Conservation (phyloP, 2,113 vertebrate species). For the Gracilinanus agilis region DNA sequence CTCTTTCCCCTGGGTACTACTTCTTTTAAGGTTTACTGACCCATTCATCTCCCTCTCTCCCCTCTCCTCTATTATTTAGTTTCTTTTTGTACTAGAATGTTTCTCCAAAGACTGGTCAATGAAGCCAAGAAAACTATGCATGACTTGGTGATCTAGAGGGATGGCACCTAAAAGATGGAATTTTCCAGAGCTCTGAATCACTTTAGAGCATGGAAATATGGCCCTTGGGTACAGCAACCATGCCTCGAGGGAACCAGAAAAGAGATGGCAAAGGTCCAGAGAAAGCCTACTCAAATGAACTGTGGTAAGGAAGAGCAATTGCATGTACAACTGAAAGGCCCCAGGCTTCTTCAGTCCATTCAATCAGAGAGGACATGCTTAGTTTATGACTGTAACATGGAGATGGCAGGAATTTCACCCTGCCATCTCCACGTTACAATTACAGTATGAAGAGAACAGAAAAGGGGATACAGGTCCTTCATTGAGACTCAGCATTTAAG, state of each 20-base stretch:
- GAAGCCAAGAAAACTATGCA: background rate
- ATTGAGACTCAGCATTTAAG: background rate
- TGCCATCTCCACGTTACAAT: too few relatives aligned
- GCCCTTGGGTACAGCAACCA: background rate
- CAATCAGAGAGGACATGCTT: background rate
- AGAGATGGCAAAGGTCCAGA: background rate
- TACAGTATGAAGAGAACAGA: background rate
- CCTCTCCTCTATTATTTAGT: background rate
- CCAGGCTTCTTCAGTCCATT: background rate
- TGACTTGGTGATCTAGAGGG: background rate
- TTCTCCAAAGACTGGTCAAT: background rate
- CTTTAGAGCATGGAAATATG: background rate
- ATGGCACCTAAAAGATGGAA: background rate
- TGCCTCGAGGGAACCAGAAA: background rate
- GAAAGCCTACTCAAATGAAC: background rate
- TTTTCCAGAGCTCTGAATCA: background rate
- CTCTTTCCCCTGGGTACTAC: background rate
- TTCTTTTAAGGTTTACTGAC: background rate
- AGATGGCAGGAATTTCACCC: too few relatives aligned
- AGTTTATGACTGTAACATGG: too few relatives aligned
- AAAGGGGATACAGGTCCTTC: background rate
- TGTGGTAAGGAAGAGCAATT: background rate
- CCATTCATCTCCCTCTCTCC: background rate
- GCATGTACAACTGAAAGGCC: background rate
- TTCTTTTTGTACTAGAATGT: background rate